Percentiles rank a stretch among this genome's conserved stretches.
Evolutionary conservation across 2,113 vertebrate genomes (phyloP).

Genomic region (Nyctibius bracteatus): DNA sequence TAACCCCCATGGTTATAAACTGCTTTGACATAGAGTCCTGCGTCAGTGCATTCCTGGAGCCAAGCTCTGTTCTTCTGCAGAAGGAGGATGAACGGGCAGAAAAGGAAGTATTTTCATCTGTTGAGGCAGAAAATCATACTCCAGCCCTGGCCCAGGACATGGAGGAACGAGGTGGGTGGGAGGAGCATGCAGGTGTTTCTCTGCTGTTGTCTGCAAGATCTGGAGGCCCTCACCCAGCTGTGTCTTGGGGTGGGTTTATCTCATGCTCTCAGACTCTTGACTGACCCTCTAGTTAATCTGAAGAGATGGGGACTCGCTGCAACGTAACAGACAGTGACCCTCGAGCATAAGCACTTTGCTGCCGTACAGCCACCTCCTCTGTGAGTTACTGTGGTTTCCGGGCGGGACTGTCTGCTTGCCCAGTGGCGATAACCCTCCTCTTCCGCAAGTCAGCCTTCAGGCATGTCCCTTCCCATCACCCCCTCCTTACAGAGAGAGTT

Average conservation of each 20-base stretch:
- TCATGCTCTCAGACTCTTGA: rapidly evolving
- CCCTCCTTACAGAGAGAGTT: background rate
- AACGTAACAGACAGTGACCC: rapidly evolving
- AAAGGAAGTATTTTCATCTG: background rate
- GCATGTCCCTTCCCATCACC: background rate
- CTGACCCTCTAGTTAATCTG: background rate
- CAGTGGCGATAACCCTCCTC: background rate
- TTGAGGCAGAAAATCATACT: background rate
- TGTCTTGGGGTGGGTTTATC: background rate
- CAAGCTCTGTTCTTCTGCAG: background rate
- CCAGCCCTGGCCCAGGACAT: background rate
- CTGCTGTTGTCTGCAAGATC: background rate
- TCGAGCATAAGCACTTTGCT: background rate
- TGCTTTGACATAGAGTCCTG: slow-evolving; percentile 6
- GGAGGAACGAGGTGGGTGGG: background rate
- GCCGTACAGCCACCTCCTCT: background rate
- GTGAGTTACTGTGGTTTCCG: background rate
- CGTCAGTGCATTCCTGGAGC: background rate
- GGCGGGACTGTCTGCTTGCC: rapidly evolving
- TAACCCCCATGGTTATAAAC: background rate
- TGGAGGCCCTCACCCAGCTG: rapidly evolving
- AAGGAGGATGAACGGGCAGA: background rate
- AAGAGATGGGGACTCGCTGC: background rate
- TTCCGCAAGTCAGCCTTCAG: background rate
- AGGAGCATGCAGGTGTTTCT: background rate